phyloP scores from a whole-genome alignment of 2,797 vertebrate genomes.

The Helostoma temminkii region DNA sequence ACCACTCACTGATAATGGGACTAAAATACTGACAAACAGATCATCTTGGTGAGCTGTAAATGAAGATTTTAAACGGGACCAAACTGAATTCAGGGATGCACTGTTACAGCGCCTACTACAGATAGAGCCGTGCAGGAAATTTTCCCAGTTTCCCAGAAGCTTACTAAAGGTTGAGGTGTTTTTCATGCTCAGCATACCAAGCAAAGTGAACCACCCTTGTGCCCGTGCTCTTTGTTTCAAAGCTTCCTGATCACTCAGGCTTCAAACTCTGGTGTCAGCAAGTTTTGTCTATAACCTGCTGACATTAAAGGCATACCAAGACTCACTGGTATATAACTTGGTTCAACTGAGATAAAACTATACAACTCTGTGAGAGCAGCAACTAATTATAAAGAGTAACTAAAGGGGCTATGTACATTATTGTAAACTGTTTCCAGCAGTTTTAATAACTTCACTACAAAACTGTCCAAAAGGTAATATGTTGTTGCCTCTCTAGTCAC shows the following conservation, averaged over 20 bases:
- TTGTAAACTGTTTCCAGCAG: background rate
- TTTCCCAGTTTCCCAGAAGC: slow-evolving; percentile 39
- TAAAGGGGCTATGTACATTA: slow-evolving; percentile 59
- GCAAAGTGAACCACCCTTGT: slow-evolving; percentile 22
- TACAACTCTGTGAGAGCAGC: slow-evolving; percentile 63
- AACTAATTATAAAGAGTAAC: slow-evolving; percentile 79
- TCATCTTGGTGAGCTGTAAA: background rate
- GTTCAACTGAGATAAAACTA: slow-evolving; percentile 63
- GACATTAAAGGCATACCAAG: slow-evolving; percentile 52
- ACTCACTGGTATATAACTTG: slow-evolving; percentile 42
- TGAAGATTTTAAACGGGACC: background rate
- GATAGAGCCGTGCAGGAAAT: slow-evolving; percentile 15
- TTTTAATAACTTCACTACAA: slow-evolving; percentile 51
- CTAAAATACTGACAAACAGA: slow-evolving; percentile 16
- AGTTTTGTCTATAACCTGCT: slow-evolving; percentile 61
- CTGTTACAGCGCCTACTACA: slow-evolving; percentile 18
- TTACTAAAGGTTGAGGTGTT: slow-evolving; percentile 45
- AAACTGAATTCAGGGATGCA: slow-evolving; percentile 5
- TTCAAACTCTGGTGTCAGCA: slow-evolving; percentile 61
- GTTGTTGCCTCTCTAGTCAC: slow-evolving; percentile 61
- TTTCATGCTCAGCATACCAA: slow-evolving; percentile 54
- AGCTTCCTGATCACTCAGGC: slow-evolving; percentile 42
- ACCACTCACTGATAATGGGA: slow-evolving; percentile 13
- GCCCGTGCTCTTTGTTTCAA: slow-evolving; percentile 37
- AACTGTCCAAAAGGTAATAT: slow-evolving; percentile 52